A percentile compares a stretch with the other conserved stretches of the same genome.
These are phyloP conservation scores for Albula glossodonta DNA, from an alignment of 2,113 vertebrate species.

Conservation along the genomic window DNA sequence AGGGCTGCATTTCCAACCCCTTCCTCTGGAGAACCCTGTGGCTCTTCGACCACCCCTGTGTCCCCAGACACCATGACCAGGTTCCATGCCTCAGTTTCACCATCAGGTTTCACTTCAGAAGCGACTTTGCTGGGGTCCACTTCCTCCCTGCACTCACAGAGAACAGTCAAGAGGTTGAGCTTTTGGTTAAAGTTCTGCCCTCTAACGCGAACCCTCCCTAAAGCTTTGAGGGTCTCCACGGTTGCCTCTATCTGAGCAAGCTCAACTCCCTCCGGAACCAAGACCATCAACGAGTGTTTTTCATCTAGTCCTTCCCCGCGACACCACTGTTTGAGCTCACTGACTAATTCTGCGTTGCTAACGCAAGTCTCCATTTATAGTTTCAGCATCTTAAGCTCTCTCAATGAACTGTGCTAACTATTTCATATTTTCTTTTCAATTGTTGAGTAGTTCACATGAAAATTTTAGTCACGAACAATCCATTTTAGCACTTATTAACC, in stretches of 20 bases:
- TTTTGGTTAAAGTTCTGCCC: not conserved
- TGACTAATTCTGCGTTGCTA: no score
- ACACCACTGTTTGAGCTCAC: not conserved
- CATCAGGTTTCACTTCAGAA: not conserved
- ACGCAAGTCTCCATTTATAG: no score
- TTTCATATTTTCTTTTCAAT: no score
- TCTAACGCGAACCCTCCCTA: not conserved
- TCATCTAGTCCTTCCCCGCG: no score
- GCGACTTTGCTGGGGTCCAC: not conserved
- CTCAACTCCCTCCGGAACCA: not conserved
- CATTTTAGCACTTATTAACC: not conserved
- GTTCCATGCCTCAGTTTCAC: slow-evolving; percentile 3
- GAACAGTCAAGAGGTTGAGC: not conserved
- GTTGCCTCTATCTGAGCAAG: not conserved
- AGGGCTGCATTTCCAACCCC: not conserved
- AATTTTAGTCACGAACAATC: not conserved
- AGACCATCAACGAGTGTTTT: no score
- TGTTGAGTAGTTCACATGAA: no score
- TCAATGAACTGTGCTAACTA: no score
- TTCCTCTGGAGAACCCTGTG: no score
- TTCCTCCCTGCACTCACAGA: not conserved
- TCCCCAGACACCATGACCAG: not conserved
- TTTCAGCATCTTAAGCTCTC: no score
- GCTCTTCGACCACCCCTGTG: no score
- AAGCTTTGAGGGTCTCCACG: not conserved